phyloP scores from a whole-genome alignment of 2,888 invertebrate species.

The Pegoplata infirma region DNA sequence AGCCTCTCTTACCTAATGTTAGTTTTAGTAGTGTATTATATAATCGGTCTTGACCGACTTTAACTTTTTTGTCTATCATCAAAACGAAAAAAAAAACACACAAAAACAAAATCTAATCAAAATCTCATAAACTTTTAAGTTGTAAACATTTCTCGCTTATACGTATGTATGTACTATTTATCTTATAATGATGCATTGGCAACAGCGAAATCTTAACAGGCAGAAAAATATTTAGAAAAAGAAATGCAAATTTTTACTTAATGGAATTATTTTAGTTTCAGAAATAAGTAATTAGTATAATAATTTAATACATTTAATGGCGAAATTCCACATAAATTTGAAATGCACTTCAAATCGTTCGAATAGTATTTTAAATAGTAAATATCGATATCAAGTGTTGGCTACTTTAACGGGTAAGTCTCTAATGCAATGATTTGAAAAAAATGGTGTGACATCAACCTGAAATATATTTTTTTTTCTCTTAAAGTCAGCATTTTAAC shows the following conservation, averaged over 20 bases:
- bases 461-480: not conserved
- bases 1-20: no score
- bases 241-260: not conserved
- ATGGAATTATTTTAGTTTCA: not conserved
- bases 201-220: no score
- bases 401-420: constrained; percentile 69
- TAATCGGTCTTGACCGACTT: no score
- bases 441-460: not conserved
- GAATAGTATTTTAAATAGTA: constrained; percentile 45
- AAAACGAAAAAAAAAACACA: no score
- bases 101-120: no score
- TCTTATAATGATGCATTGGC: not conserved
- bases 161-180: not conserved
- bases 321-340: not conserved
- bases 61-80: no score
- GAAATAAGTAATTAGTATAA: not conserved
- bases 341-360: constrained; percentile 22
- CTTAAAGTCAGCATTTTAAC: constrained; percentile 73
- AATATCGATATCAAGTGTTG: constrained; percentile 67
- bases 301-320: not conserved
- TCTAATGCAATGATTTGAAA: not conserved
- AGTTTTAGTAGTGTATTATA: no score
- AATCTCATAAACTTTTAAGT: no score
- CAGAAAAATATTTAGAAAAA: not conserved
- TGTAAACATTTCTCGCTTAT: not conserved